Base-by-base conservation (phyloP, 2,113 vertebrate genomes). In the Chionomys nivalis region DNA sequence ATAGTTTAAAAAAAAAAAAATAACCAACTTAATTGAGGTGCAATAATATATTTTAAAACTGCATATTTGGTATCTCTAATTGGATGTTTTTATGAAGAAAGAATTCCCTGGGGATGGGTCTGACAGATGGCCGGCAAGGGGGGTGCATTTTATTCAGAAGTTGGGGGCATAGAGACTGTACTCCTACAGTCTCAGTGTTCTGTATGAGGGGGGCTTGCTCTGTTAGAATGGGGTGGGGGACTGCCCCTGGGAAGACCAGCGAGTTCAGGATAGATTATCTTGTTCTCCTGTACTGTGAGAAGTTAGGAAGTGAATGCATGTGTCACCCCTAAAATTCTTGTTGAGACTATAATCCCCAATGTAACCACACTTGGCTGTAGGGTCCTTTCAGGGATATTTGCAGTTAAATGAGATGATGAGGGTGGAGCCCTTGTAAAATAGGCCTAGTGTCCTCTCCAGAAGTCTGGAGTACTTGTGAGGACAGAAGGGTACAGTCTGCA, bases 41-140 rank as follows among this genome's bases (percentile, higher is more conserved):
- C 81, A 85, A 63, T 66, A 66, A 49, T 86, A 44, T 86, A 68
- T 86, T 68, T 49, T 47, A 47, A 86, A 86, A 68, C 42, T 68
- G 31, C 83, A 47, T 86, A 33, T 86, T 86, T 86, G 47, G 17
- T 87, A 55, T 72, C 47, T 87, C 16, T 49, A 39, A 42, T 79
- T 28, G 8, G 65, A 79, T 75, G n/a, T 14, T 77, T 89, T 89
- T 55, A 31, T 47, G 78, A 61, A 68, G 77, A 31, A 61, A 87
- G 39, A 61, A 31, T 68, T 83, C 78, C 12, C 26, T 16, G 23
- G 49, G 58, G n/a, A 23, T 4, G 66, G 21, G 31, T 36, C 90
- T 95, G 90, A 65, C 3, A 63, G 16, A 23, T 58, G 82, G 83
- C 42, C 49, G 2, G 24, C 36, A 10, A 21, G 58, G 42, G 42